These are phyloP conservation scores for Nyctalus aviator DNA, from an alignment of 2,797 vertebrate genomes.

Conservation along the genomic window DNA sequence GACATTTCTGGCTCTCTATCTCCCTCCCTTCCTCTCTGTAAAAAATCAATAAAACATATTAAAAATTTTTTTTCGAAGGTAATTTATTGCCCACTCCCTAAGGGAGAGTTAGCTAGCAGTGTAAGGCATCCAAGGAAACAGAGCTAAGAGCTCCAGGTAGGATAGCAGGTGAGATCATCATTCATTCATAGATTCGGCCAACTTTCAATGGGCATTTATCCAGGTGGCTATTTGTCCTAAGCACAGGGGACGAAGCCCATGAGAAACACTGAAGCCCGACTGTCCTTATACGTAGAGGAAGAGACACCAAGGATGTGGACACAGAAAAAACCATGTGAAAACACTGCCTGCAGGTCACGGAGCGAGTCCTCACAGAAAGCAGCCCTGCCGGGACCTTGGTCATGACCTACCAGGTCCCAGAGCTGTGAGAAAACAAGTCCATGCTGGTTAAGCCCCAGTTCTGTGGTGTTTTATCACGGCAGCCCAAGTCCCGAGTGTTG, in stretches of 20 bases:
- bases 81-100: not conserved
- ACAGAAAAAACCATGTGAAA: too few species aligned
- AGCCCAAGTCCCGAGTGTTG: not conserved
- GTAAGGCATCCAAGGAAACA: not conserved
- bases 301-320: too few species aligned
- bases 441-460: not conserved
- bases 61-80: too few species aligned
- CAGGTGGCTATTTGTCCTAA: not conserved
- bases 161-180: not conserved
- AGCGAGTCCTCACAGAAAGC: not conserved
- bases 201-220: not conserved
- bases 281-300: too few species aligned
- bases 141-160: not conserved
- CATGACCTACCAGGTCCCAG: not conserved
- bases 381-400: not conserved
- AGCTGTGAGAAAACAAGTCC: not conserved
- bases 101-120: not conserved
- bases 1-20: too few species aligned
- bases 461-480: not conserved
- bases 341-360: not conserved
- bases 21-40: too few species aligned
- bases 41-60: too few species aligned
- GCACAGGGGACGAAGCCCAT: not conserved
- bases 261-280: not conserved
- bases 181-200: not conserved